phyloP scores from a whole-genome alignment of 1,140 invertebrate species.

The Agraylea sexmaculata region DNA sequence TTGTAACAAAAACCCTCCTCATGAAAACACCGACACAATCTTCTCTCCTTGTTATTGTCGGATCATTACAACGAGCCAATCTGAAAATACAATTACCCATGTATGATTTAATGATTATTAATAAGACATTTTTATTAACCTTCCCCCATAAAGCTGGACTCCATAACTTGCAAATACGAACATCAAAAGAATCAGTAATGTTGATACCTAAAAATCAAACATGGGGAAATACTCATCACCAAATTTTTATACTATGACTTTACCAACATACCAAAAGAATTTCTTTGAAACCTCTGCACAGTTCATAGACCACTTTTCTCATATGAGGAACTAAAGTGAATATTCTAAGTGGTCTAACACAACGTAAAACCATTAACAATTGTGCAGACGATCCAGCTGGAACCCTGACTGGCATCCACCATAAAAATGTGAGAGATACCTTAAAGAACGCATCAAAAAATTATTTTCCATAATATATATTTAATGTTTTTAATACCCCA shows the following conservation, averaged over 20 bases:
- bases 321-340: constrained; percentile 98
- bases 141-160: constrained; percentile 93
- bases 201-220: constrained; percentile 69
- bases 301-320: constrained; percentile 97
- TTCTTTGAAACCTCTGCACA: constrained; percentile 98
- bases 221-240: constrained; percentile 7
- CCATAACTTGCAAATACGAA: constrained; percentile 99
- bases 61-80: constrained; percentile 95
- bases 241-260: neutral
- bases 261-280: constrained; percentile 72
- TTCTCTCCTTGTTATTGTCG: constrained; percentile 66
- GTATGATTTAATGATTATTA: neutral
- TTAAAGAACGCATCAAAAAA: too few relatives aligned
- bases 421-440: constrained; percentile 88
- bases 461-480: too few relatives aligned
- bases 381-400: constrained; percentile 87
- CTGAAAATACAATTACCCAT: constrained; percentile 25
- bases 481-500: neutral
- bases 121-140: constrained; percentile 23
- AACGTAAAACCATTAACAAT: constrained; percentile 90
- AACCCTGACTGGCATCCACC: constrained; percentile 91
- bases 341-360: constrained; percentile 89
- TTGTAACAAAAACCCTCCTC: constrained; percentile 92
- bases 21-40: constrained; percentile 94
- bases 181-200: constrained; percentile 94